A percentile compares a stretch with the other conserved stretches of the same genome.
Evolutionary conservation across 1,140 invertebrate species (phyloP).

Genomic region (Anoplophora glabripennis): DNA sequence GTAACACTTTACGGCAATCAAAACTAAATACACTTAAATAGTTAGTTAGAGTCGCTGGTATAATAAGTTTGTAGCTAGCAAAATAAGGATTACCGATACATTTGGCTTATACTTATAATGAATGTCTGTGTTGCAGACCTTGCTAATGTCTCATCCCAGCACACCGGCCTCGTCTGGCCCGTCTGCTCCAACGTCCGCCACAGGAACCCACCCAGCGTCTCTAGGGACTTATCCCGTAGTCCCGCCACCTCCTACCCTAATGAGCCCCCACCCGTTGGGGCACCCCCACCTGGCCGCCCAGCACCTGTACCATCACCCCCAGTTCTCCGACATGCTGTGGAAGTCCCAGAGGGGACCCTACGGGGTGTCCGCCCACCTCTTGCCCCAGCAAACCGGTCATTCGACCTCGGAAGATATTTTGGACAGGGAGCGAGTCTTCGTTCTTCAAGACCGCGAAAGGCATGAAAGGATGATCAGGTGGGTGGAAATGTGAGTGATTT

Average conservation of each 20-base stretch:
- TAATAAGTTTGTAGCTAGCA: too few relatives aligned
- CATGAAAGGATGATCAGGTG: conserved; percentile 38
- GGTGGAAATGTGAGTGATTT: not conserved
- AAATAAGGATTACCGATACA: too few relatives aligned
- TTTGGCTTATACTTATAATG: too few relatives aligned
- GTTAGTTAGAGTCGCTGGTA: too few relatives aligned
- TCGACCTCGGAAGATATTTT: conserved; percentile 54
- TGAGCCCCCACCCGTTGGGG: conserved; percentile 40
- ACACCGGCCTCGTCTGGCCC: conserved; percentile 35
- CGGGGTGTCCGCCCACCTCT: conserved; percentile 49
- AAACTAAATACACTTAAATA: too few relatives aligned
- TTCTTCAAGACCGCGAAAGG: conserved; percentile 47
- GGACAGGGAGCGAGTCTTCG: conserved; percentile 55
- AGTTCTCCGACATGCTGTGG: conserved; percentile 47
- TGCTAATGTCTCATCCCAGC: conserved; percentile 55
- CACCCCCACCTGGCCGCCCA: conserved; percentile 53
- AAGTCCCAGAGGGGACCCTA: conserved; percentile 47
- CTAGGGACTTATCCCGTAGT: conserved; percentile 35
- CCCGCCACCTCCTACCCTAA: conserved; percentile 37
- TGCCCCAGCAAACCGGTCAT: conserved; percentile 39
- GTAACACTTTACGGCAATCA: too few relatives aligned
- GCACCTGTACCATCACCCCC: conserved; percentile 48
- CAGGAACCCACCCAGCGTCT: conserved; percentile 36
- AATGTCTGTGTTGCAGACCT: conserved; percentile 45
- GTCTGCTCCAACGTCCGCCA: conserved; percentile 36